Conservation (phyloP, 2,888 invertebrate genomes). For the Thymelicus acteon region DNA sequence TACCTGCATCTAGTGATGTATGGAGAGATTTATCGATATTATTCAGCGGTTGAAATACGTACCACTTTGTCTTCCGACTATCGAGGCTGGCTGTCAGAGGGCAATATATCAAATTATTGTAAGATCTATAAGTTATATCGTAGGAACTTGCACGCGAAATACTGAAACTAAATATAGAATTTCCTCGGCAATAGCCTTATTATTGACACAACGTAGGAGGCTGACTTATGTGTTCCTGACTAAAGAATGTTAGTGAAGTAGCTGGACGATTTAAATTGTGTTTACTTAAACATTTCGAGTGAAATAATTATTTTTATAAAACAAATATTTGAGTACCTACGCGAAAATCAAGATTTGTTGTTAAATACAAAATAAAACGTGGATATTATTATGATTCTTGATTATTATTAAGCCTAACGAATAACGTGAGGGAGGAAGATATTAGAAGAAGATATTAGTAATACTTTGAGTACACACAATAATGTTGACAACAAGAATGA, state of each 20-base stretch:
- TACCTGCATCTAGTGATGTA: slow-evolving; percentile 33
- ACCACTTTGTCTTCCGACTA: slow-evolving; percentile 36
- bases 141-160: slow-evolving; percentile 34
- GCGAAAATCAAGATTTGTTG: no score
- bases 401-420: no score
- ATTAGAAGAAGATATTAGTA: no score
- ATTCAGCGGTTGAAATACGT: slow-evolving; percentile 35
- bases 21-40: slow-evolving; percentile 35
- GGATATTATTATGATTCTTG: no score
- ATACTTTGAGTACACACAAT: no score
- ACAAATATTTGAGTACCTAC: no score
- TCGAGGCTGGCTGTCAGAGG: slow-evolving; percentile 30
- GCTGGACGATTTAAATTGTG: slow-evolving; percentile 1
- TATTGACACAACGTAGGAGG: slow-evolving; percentile 24
- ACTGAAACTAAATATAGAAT: slow-evolving; percentile 20
- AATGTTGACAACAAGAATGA: no score
- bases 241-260: slow-evolving; percentile 5
- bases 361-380: no score
- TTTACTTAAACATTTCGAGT: no score
- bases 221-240: slow-evolving; percentile 7
- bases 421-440: no score
- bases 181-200: slow-evolving; percentile 20
- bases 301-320: no score
- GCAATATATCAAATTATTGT: slow-evolving; percentile 38
- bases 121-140: slow-evolving; percentile 35